Evolutionary conservation across 2,888 invertebrate species (phyloP), one percentile per base, ranked within the genome.

Genomic region (Lasioglossum figueresi): DNA sequence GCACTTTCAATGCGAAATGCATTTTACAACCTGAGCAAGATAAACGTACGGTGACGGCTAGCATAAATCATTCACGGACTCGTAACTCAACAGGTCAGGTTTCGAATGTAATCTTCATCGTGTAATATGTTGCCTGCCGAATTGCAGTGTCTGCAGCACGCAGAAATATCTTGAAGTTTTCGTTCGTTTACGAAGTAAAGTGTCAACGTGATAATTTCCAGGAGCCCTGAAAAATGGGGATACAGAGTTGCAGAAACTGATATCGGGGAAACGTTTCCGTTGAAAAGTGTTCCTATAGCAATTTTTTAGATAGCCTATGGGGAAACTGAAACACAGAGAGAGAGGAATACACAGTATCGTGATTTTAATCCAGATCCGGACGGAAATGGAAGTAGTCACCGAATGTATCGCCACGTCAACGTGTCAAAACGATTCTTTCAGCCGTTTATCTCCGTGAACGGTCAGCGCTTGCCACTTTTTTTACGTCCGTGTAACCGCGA

Each of bases 191-290:
- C 66, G 72, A 77, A 52, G 52, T 80, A 83, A 88, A 85, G 77
- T 80, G 80, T 72, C 76, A 68, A 45, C 56, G 68, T 56, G 81
- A 88, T 88, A 78, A 88, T 85, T 83, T 83, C 56, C n/a, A 63
- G 59, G 72, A 68, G 72, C 66, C 56, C 59, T 66, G 71, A n/a
- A 79, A 80, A 78, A 79, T 43, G 76, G 80, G 59, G 75, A 76
- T 34, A 68, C 70, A 68, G 27, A 14, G 45, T 37, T 37, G 63
- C 27, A 59, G 70, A 72, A 74, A 76, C 63, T 52, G 23, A 74
- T 86, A 81, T 85, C 80, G 83, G 34, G 59, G 66, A 68, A 75
- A 34, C 74, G 82, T 52, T 86, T 82, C 27, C 27, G 45, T 48
- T 31, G 68, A 68, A 74, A 83, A 86, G 79, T 80, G 66, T 80